Base-by-base conservation (phyloP, 2,113 vertebrate species). In the Pelodiscus sinensis region DNA sequence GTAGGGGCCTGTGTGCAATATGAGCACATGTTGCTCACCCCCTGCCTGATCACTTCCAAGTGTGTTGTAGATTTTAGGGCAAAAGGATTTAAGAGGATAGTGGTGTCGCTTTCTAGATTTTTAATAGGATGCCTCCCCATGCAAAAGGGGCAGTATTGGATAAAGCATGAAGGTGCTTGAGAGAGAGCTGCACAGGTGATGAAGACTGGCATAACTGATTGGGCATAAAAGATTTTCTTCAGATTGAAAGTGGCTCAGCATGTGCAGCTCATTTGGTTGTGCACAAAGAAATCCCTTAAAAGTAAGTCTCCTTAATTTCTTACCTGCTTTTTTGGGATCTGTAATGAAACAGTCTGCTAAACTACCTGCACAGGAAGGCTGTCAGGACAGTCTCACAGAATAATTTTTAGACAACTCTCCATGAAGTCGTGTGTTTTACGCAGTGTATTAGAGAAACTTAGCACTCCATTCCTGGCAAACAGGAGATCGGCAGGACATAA, bases 341-440 rank as follows among this genome's bases (percentile, higher is more conserved):
- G 14, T 27, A 84, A 24, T 90, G 89, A 92, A 68, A 77, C 90
- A 85, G 60, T 62, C 24, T 81, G 78, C 35, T 83, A 50, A 62
- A 27, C 35, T 31, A 4, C 54, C 58, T 68, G 82, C 10, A 24
- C 56, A 54, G 21, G 58, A 50, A 50, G 8, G 21, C 86, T 93
- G 71, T 88, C 82, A 93, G 87, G 68, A 84, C 19, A 81, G 13
- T 86, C 60, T 79, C 86, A 35, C 24, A 79, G 86, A 77, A 90
- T 44, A 12, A 75, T 44, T 38, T 38, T 21, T 5, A 54, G 57
- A 87, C 54, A 21, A 58, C 35, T 51, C 55, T 81, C 31, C 9
- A 62, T 44, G 8, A 44, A 82, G 87, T 25, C 84, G 62, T 84
- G 19, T 82, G 50, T 2, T 3, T 31, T 82, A 31, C 19, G 79